Evolutionary conservation across 2,113 vertebrate species (phyloP), one percentile per base, ranked within the genome.

Genomic region (Camelus bactrianus): DNA sequence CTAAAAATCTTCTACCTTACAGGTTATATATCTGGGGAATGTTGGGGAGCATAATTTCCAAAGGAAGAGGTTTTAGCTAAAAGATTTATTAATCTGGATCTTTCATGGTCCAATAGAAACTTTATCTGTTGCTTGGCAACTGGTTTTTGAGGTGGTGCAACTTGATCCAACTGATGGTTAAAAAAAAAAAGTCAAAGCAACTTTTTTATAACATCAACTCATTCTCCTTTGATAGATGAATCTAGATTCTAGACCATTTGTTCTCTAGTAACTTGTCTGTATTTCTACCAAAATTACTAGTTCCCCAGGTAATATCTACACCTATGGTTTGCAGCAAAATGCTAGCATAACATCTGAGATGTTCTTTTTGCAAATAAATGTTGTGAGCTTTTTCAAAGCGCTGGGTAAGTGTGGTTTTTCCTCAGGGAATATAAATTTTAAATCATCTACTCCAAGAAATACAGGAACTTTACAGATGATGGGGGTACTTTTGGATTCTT

Each of bases 101-200:
- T 91, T 94, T 96, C 85, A 94, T 67, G 77, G 92, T 95, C 52
- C 65, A 95, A 22, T 82, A 91, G 93, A 96, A 96, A 56, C 88
- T 94, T 97, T 93, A 82, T 87, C 81, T 93, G 97, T 97, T 97
- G 97, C 95, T 93, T 96, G 82, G 96, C 95, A 96, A 96, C 95
- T 94, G 77, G 56, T 58, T 90, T 96, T 90, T 88, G 89, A 92
- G 91, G 76, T 42, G 58, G 56, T 91, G 24, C 38, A 93, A 93
- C 82, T 69, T 88, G 91, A 92, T 96, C 35, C 80, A 96, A 60
- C 17, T 81, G 84, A 97, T 32, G 89, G 90, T 38, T 15, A 46
- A n/a, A 89, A 75, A 87, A 79, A 50, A 88, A 81, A 22, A 35
- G 24, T 24, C 32, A 80, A 84, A 92, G 52, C 28, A 88, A 95